Base-by-base conservation (phyloP, 64 coral and sea anemone genomes). In the Actinia equina region DNA sequence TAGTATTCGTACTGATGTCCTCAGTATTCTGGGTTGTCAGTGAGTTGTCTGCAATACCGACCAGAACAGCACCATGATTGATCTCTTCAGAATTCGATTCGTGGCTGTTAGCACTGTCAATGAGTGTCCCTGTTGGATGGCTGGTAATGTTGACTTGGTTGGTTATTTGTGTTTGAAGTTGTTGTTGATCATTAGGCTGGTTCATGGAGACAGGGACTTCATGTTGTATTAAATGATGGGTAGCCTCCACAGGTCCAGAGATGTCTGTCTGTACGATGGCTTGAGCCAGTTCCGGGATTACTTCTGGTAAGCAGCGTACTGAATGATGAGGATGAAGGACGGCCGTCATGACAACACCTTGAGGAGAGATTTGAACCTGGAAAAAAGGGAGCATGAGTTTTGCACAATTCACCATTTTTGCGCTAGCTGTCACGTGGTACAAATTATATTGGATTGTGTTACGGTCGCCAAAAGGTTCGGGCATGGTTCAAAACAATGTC, bases 201-300 rank as follows among this genome's bases (percentile, higher is more conserved):
- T 81, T 18, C 0, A 74, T 15, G 10, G 69, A 74, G 7, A 81
- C 78, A 49, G 78, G 78, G 22, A 91, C 80, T 7, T 91, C 90
- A 45, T 77, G 82, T 79, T 91, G 84, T 51, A 45, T 67, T 25
- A 91, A 79, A 43, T 83, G 84, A 23, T 83, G 84, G 58, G 85
- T 82, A 14, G 86, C 85, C 59, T 85, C 86, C 27, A 97, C 89
- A 6, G 94, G 94, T 4, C 91, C 94, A 86, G 94, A 90, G 43
- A 97, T 97, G 59, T 97, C 94, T 85, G 94, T 97, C 60, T 97
- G 94, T 55, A 97, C 94, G 77, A 97, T 97, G 44, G 94, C 94
- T 55, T 97, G 94, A 7, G 87, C 91, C 60, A 97, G 82, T 67
- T 97, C 91, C 12, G 94, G 94, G 76, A 84, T 90, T n/a, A 87